These are phyloP conservation scores for Cremastinae sp. DNA, from an alignment of 2,888 invertebrate species.

Conservation along the genomic window DNA sequence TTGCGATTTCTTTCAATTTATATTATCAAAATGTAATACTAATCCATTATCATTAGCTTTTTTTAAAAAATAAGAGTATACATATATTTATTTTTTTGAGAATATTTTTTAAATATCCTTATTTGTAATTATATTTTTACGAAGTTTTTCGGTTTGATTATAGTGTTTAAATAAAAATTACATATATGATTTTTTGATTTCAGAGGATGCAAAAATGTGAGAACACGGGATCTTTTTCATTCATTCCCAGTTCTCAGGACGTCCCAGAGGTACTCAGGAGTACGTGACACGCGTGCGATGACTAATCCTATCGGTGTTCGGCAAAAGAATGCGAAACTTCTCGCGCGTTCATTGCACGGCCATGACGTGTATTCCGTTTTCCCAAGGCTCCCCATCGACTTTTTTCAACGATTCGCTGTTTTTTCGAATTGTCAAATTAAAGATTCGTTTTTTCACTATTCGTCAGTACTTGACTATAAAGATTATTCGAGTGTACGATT, in stretches of 20 bases:
- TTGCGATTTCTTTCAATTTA: too few species aligned
- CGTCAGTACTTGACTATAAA: too few species aligned
- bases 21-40: too few species aligned
- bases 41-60: too few species aligned
- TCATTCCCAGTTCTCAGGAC: conserved; percentile 13
- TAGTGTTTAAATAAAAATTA: not conserved
- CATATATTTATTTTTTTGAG: too few species aligned
- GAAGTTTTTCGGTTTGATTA: too few species aligned
- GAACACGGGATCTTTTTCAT: conserved; percentile 29
- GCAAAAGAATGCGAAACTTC: conserved; percentile 45
- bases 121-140: too few species aligned
- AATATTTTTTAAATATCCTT: too few species aligned
- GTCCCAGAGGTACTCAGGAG: conserved; percentile 47
- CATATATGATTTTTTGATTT: conserved; percentile 3
- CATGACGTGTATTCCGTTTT: conserved; percentile 44
- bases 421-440: not conserved
- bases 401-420: conserved; percentile 21
- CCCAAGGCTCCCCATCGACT: conserved; percentile 24
- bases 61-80: conserved; percentile 1
- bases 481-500: too few species aligned
- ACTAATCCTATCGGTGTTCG: conserved; percentile 54
- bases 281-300: conserved; percentile 60
- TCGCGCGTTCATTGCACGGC: conserved; percentile 16
- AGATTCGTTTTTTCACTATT: too few species aligned
- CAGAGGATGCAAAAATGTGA: not conserved